Percentiles rank a stretch among this genome's conserved stretches.
Conservation (phyloP, 1,140 invertebrate species). For the Drosophila nasuta region DNA sequence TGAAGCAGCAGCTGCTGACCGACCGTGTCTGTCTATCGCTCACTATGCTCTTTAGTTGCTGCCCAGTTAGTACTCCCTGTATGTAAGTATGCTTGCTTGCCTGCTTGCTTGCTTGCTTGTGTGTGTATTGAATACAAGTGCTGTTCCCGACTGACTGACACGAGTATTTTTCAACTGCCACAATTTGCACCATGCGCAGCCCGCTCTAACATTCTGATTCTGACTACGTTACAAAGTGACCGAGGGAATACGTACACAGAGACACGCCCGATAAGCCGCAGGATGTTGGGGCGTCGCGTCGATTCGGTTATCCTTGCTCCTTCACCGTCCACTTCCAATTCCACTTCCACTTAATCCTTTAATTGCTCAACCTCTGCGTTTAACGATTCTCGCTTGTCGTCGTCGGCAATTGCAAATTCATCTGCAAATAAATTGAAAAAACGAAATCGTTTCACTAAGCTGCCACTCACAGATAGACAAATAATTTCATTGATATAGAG, state of each 20-base stretch:
- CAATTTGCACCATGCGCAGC: conserved; percentile 34
- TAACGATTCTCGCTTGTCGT: neutral
- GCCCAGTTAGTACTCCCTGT: neutral
- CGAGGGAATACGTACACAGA: conserved; percentile 49
- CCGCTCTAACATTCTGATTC: conserved; percentile 54
- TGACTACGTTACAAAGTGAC: conserved; percentile 43
- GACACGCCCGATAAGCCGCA: conserved; percentile 30
- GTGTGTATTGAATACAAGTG: conserved; percentile 10
- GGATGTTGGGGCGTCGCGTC: neutral
- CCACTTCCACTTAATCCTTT: conserved; percentile 28
- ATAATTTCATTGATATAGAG: neutral
- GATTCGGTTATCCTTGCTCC: conserved; percentile 2
- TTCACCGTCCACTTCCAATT: neutral
- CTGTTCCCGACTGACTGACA: conserved; percentile 17
- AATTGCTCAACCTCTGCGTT: conserved; percentile 37
- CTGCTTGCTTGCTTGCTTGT: neutral
- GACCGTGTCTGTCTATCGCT: neutral
- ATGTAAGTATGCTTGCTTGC: neutral
- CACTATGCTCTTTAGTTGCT: conserved; percentile 1
- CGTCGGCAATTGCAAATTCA: conserved; percentile 19
- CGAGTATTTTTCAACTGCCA: conserved; percentile 45
- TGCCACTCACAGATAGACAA: neutral
- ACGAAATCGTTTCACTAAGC: neutral
- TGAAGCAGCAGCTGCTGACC: conserved; percentile 18
- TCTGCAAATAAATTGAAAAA: conserved; percentile 41